These are phyloP conservation scores for Ophraella communa DNA, from an alignment of 2,888 invertebrate genomes.

Conservation along the genomic window DNA sequence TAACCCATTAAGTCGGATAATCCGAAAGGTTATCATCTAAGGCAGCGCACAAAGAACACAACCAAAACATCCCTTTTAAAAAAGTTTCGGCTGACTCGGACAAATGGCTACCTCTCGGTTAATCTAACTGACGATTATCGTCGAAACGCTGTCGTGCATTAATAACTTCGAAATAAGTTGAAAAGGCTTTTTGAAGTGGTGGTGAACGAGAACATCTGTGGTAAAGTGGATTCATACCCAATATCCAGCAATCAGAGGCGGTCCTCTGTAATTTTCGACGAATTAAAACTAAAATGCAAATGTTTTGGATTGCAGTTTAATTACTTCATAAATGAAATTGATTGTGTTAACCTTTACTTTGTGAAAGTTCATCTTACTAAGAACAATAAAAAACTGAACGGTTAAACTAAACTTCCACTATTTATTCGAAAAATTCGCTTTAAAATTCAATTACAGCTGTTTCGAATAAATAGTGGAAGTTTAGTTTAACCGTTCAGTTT, in stretches of 20 bases:
- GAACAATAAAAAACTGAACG: no score
- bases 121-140: slow-evolving; percentile 53
- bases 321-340: no score
- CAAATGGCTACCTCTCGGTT: slow-evolving; percentile 26
- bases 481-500: no score
- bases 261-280: no score
- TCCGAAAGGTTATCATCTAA: slow-evolving; percentile 16
- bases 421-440: no score
- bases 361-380: no score
- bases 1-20: slow-evolving; percentile 21
- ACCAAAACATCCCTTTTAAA: slow-evolving; percentile 8
- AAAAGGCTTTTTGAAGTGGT: slow-evolving; percentile 36
- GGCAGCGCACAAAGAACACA: slow-evolving; percentile 8
- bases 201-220: slow-evolving; percentile 26
- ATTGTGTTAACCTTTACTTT: no score
- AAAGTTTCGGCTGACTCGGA: slow-evolving; percentile 15
- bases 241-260: slow-evolving; percentile 6
- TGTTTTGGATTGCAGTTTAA: no score
- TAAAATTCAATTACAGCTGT: no score
- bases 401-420: no score
- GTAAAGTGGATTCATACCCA: background rate
- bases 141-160: slow-evolving; percentile 54
- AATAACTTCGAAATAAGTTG: slow-evolving; percentile 37
- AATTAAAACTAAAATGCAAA: no score
- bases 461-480: no score